Evolutionary conservation across 2,888 invertebrate genomes (phyloP).

Genomic region (Macroteleia sp.): DNA sequence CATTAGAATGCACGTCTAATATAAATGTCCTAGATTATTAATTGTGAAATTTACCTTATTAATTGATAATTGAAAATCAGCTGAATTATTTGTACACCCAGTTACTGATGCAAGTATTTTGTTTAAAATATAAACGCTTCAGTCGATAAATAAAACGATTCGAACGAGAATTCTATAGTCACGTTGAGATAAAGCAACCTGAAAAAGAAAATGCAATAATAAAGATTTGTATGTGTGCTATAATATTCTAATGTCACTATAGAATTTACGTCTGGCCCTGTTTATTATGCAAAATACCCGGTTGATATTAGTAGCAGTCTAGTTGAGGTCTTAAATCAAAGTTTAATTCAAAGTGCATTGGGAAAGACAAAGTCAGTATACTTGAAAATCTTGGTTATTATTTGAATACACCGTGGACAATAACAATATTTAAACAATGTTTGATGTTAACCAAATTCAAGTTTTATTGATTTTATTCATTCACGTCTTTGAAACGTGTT

Average conservation of each 20-base stretch:
- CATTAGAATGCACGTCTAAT: too few relatives aligned
- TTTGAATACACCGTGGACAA: not conserved
- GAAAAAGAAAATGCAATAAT: constrained; percentile 36
- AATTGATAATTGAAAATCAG: too few relatives aligned
- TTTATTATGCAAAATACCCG: constrained; percentile 47
- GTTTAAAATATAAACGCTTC: not conserved
- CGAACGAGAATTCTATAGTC: constrained; percentile 17
- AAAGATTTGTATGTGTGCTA: constrained; percentile 32
- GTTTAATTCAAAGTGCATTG: constrained; percentile 39
- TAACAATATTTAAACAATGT: not conserved
- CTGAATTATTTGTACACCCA: too few relatives aligned
- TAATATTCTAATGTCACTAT: constrained; percentile 48
- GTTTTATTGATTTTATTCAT: too few relatives aligned
- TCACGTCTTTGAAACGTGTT: too few relatives aligned
- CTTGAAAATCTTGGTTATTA: not conserved
- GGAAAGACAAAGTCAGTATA: constrained; percentile 37
- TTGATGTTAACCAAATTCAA: not conserved
- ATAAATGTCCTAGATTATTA: too few relatives aligned
- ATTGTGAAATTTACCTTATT: too few relatives aligned
- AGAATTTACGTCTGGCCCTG: constrained; percentile 40
- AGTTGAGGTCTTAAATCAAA: constrained; percentile 53
- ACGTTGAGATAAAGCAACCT: constrained; percentile 10
- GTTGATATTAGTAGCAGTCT: constrained; percentile 44
- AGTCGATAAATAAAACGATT: not conserved
- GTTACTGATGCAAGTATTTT: too few relatives aligned